Evolutionary conservation across 2,797 vertebrate species (phyloP).

Genomic region (Acestrorhynchus altus): DNA sequence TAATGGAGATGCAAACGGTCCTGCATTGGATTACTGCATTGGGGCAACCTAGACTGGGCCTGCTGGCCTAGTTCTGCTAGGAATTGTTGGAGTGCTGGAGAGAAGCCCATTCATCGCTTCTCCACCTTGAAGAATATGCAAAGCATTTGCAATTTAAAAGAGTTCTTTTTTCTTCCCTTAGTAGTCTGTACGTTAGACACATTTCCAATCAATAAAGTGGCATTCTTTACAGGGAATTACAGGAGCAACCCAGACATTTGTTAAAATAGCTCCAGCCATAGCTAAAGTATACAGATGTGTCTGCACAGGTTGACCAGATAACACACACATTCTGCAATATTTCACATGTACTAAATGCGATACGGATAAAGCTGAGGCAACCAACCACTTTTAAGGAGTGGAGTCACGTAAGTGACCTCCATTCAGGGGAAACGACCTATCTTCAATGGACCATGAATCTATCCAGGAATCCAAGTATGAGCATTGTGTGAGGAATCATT

Average conservation of each 20-base stretch:
- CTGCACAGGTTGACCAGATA: constrained; percentile 27
- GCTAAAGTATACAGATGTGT: not conserved
- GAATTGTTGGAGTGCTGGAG: constrained; percentile 16
- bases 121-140: not conserved
- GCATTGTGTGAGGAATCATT: constrained; percentile 55
- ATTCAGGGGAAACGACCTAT: constrained; percentile 56
- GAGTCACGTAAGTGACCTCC: constrained; percentile 47
- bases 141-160: not conserved
- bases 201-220: constrained; percentile 1
- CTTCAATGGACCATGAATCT: constrained; percentile 64
- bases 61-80: constrained; percentile 19
- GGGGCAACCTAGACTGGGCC: constrained; percentile 33
- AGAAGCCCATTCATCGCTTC: constrained; percentile 21
- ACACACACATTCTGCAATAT: constrained; percentile 29
- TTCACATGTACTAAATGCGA: too few relatives aligned
- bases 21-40: constrained; percentile 71
- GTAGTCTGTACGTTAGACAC: not conserved
- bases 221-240: not conserved
- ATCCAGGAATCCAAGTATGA: constrained; percentile 63
- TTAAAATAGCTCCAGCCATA: not conserved
- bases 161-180: not conserved
- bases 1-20: constrained; percentile 81
- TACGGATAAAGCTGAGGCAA: constrained; percentile 24
- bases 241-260: constrained; percentile 11
- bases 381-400: constrained; percentile 38